Conservation (phyloP, 1,140 invertebrate genomes). For the Arctopsyche grandis region DNA sequence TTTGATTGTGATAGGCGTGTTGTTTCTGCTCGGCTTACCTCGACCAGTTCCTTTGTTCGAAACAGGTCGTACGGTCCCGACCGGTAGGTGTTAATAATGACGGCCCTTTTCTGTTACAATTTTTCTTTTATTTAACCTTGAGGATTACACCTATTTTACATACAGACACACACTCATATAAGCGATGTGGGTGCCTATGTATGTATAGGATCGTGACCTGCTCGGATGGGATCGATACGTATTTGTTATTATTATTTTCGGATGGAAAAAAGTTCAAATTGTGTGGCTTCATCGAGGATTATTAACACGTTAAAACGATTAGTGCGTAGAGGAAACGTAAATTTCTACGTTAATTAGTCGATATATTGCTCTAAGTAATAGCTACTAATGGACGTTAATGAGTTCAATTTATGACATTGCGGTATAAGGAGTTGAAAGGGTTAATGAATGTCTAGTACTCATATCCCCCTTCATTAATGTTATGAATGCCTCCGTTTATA, state of each 20-base stretch:
- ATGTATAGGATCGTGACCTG: slow-evolving; percentile 10
- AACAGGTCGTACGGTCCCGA: slow-evolving; percentile 22
- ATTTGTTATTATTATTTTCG: not conserved
- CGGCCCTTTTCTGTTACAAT: slow-evolving; percentile 41
- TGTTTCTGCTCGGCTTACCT: slow-evolving; percentile 49
- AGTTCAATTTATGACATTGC: slow-evolving; percentile 7
- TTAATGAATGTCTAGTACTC: not conserved
- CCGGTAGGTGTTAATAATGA: slow-evolving; percentile 53
- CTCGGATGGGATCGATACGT: slow-evolving; percentile 12
- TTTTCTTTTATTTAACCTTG: slow-evolving; percentile 36
- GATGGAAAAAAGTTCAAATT: slow-evolving; percentile 3
- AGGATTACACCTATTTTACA: slow-evolving; percentile 12
- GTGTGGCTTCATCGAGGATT: slow-evolving; percentile 6
- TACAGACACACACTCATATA: not conserved
- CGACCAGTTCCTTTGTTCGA: slow-evolving; percentile 47
- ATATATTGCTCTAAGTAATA: not conserved
- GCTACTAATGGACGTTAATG: slow-evolving; percentile 20
- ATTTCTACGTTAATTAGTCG: not conserved
- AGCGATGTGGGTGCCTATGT: not conserved
- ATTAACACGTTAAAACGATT: slow-evolving; percentile 6
- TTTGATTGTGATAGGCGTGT: slow-evolving; percentile 53
- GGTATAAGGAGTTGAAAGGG: not conserved
- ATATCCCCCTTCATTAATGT: no score
- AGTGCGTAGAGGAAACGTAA: not conserved
- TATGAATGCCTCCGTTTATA: not conserved